Base-by-base conservation (phyloP, 2,113 vertebrate genomes). In the Promerops cafer region DNA sequence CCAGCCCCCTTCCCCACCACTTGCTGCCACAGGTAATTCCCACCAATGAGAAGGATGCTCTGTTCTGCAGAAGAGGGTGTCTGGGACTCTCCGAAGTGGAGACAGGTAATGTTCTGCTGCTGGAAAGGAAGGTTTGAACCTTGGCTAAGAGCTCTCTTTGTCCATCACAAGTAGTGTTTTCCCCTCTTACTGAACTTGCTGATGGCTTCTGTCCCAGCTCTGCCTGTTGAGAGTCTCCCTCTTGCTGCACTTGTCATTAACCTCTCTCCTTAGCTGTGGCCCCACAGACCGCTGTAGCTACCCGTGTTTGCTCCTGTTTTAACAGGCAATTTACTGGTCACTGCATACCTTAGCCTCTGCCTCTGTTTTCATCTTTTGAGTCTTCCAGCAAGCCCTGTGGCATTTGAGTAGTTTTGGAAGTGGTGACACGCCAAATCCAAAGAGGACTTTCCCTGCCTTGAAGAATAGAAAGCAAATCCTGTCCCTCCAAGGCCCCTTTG, bases 101-200 rank as follows among this genome's bases (percentile, higher is more conserved):
- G 24, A 11, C 61, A 63, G 21, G 24, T 16, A 37, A 27, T n/a
- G 22, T 39, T 83, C 35, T 40, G 20, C 66, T 65, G 37, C 68
- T 90, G 80, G 7, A 13, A 83, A 77, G 49, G 33, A 63, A 85
- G 31, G 27, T 44, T 33, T 4, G 49, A 83, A 17, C 17, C 2
- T 4, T 71, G 9, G 63, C 40, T 83, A 60, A 68, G 61, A 12
- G 24, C 1, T 1, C 57, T 52, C 0, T 0, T 50, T 1, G 0
- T 49, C 40, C 45, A 31, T 23, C 54, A 61, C 49, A 47, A 40
- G 9, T 20, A 10, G 14, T 28, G 49, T 24, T 90, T 72, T 76
- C 33, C 63, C 30, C 15, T 76, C 83, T 90, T 2, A 2, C 39
- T 71, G 74, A 85, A 26, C 42, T 37, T 83, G 31, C 50, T 53